Base-by-base conservation (phyloP, 2,797 vertebrate genomes). In the Acanthis flammea region DNA sequence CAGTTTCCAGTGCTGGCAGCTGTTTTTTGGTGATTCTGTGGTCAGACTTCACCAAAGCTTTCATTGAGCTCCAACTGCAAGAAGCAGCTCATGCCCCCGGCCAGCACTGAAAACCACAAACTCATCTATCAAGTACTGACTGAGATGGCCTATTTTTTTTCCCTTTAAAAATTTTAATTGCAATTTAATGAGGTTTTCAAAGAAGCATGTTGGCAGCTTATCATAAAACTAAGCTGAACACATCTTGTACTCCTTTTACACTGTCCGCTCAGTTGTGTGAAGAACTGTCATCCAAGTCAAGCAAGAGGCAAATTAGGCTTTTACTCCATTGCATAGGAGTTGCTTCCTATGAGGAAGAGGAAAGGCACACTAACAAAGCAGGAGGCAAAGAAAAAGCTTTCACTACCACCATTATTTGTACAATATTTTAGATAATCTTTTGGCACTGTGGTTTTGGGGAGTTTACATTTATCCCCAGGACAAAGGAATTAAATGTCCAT, bases 151-250 rank as follows among this genome's bases (percentile, higher is more conserved):
- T 61, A 1, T 4, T 67, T 81, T 37, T 31, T 65, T 44, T 54
- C 14, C 41, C 30, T 47, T 19, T 27, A 41, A 50, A 88, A 41
- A 4, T 27, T 92, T 88, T 95, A 94, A 83, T 86, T 94, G 84
- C 28, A 5, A 91, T 90, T 90, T 90, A 91, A 89, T 79, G 37
- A 95, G 45, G 28, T 91, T 95, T 88, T 82, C 79, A 95, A 79
- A 63, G 51, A 95, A 88, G 88, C 39, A 6, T 30, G 58, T 66
- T 82, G 86, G 65, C 85, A 94, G 74, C 54, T 79, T 87, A 72
- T 86, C 78, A 78, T n/a, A 85, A 83, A 92, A 63, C 39, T 73
- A 72, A 67, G 39, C 63, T 57, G 87, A 94, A 87, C 25, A 33
- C 41, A 84, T 79, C 44, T 24, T 83, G 60, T 17, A 78, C 74